Base-by-base conservation (phyloP, 2,113 vertebrate species). In the Microcebus ravelobensis region DNA sequence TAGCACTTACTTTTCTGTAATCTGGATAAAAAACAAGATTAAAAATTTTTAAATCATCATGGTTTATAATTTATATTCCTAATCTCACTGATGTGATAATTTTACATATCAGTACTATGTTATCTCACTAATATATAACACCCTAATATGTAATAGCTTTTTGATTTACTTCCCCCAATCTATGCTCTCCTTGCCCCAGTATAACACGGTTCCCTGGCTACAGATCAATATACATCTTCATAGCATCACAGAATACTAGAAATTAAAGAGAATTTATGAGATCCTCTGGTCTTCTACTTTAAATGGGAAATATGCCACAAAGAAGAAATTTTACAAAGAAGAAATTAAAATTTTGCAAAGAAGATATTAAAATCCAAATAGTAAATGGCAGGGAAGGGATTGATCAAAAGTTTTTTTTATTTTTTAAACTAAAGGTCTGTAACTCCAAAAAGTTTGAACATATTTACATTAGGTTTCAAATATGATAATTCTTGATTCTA, bases 311-410 rank as follows among this genome's bases (percentile, higher is more conserved):
- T 65, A 50, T 12, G 48, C 39, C 88, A 45, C 45, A 45, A 45
- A 45, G 45, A 45, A 45, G 45, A 45, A 8, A 81, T 55, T 94
- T 89, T 89, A 88, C 34, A 91, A 42, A 95, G 39, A 95, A 68
- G 14, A 96, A 93, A 95, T 7, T 73, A 57, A 95, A 17, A 81
- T 45, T 94, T 89, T 89, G 85, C 34, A 91, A 42, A 95, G 39
- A 95, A 73, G 11, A 96, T 91, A 95, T 7, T 73, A 57, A 95
- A 17, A 25, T 42, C 48, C 52, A 25, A 80, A 80, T 2, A 91
- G 25, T 86, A 94, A 82, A 92, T 48, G n/a, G 45, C 6, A 96
- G 36, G 52, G 42, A 52, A 34, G 5, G 6, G 3, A 77, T 20
- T 50, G 31, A 93, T 48, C 17, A 36, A 86, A 73, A 61, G 6